Conservation (phyloP, 2,888 invertebrate genomes). For the Horisme vitalbata region DNA sequence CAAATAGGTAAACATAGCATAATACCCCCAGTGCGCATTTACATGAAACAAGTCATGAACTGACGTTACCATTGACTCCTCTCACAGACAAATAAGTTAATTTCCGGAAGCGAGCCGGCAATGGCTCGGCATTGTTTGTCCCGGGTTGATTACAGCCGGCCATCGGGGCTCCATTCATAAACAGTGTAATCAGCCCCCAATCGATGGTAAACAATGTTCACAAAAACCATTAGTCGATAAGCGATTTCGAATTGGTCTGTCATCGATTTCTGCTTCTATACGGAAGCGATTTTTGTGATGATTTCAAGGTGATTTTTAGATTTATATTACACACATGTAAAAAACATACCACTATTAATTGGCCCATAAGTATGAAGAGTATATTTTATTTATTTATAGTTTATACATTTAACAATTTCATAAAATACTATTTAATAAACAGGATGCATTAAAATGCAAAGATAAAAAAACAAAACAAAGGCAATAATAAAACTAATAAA, state of each 20-base stretch:
- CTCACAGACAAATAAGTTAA: conserved; percentile 36
- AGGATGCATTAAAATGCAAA: too few species aligned
- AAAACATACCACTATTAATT: too few species aligned
- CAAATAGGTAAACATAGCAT: background rate
- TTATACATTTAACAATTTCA: too few species aligned
- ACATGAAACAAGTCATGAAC: conserved; percentile 27
- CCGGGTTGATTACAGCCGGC: conserved; percentile 32
- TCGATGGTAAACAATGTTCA: conserved; percentile 46
- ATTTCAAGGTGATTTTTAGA: too few species aligned
- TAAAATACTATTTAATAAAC: too few species aligned
- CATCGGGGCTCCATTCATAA: conserved; percentile 35
- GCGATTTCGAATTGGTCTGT: conserved; percentile 37
- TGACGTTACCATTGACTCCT: conserved; percentile 22
- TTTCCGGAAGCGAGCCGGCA: conserved; percentile 34
- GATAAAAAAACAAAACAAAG: too few species aligned
- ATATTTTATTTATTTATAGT: too few species aligned
- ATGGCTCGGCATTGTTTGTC: conserved; percentile 30
- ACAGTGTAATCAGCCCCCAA: conserved; percentile 39
- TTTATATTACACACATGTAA: too few species aligned
- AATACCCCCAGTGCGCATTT: too few species aligned
- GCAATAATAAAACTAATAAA: too few species aligned
- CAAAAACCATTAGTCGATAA: conserved; percentile 45
- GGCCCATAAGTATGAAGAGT: too few species aligned
- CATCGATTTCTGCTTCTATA: conserved; percentile 34
- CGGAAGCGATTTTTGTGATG: background rate